These are phyloP conservation scores for Nemapogon koenigi DNA, from an alignment of 2,888 invertebrate species.

Conservation along the genomic window DNA sequence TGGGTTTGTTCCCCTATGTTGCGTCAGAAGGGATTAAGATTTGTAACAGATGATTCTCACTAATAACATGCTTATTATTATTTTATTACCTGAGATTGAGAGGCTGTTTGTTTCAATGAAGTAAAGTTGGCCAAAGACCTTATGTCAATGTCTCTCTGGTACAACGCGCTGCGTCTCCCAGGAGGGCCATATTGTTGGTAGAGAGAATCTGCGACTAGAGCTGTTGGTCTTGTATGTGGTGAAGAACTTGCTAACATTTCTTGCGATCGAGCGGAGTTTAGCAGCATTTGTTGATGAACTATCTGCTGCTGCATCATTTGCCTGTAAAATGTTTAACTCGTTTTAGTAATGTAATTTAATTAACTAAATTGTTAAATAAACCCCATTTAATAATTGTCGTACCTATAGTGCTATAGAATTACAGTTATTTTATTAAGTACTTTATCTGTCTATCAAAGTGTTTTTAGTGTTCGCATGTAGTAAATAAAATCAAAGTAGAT, in stretches of 20 bases:
- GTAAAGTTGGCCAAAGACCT: constrained; percentile 55
- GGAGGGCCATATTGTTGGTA: constrained; percentile 54
- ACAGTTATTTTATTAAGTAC: too few relatives aligned
- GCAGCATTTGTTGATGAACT: constrained; percentile 54
- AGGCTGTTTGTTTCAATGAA: constrained; percentile 37
- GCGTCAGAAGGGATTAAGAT: too few relatives aligned
- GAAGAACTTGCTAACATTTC: constrained; percentile 57
- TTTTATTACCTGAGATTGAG: constrained; percentile 46
- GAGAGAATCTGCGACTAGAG: constrained; percentile 50
- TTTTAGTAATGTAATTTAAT: constrained; percentile 17
- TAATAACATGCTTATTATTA: too few relatives aligned
- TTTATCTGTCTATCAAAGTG: too few relatives aligned
- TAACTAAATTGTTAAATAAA: constrained; percentile 7
- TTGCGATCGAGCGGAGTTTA: constrained; percentile 61
- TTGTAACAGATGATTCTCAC: too few relatives aligned
- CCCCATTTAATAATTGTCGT: too few relatives aligned
- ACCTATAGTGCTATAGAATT: too few relatives aligned
- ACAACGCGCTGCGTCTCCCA: constrained; percentile 47
- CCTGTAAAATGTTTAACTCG: constrained; percentile 23
- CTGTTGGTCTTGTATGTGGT: constrained; percentile 33
- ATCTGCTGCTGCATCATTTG: constrained; percentile 53
- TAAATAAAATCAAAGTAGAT: too few relatives aligned
- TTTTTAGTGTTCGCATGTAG: too few relatives aligned
- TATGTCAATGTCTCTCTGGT: constrained; percentile 50
- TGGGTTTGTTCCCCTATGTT: too few relatives aligned